Evolutionary conservation across 35 echinoderm and acorn worm genomes (phyloP).

Genomic region (Eucidaris tribuloides): DNA sequence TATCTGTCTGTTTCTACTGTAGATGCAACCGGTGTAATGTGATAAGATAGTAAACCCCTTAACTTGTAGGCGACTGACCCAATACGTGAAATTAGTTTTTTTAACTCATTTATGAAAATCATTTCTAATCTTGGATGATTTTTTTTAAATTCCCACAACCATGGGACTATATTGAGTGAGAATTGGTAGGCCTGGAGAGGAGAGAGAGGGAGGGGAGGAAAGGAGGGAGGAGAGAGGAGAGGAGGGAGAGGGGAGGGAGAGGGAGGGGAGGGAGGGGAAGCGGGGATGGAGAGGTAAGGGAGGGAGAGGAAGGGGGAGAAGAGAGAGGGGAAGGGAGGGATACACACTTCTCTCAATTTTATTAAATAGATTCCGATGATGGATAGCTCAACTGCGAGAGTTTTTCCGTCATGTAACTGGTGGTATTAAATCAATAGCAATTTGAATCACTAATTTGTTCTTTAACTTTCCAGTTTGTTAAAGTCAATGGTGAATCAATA

Average conservation of each 20-base stretch:
- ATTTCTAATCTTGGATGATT: background rate
- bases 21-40: background rate
- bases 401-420: too few species aligned
- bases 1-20: too few species aligned
- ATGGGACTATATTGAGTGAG: background rate
- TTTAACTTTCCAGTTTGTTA: too few species aligned
- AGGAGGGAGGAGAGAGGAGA: background rate
- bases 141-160: background rate
- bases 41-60: background rate
- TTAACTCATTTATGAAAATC: background rate
- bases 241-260: background rate
- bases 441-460: too few species aligned
- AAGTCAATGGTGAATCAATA: too few species aligned
- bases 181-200: background rate
- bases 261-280: background rate
- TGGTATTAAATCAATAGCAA: too few species aligned
- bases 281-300: background rate
- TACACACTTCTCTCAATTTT: too few species aligned
- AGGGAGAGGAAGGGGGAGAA: background rate
- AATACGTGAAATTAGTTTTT: background rate
- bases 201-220: background rate
- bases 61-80: background rate
- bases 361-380: too few species aligned
- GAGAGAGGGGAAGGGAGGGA: too few species aligned
- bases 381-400: too few species aligned